These are phyloP conservation scores for Acholoe squamosa DNA, from an alignment of 2,888 invertebrate species.

Conservation along the genomic window DNA sequence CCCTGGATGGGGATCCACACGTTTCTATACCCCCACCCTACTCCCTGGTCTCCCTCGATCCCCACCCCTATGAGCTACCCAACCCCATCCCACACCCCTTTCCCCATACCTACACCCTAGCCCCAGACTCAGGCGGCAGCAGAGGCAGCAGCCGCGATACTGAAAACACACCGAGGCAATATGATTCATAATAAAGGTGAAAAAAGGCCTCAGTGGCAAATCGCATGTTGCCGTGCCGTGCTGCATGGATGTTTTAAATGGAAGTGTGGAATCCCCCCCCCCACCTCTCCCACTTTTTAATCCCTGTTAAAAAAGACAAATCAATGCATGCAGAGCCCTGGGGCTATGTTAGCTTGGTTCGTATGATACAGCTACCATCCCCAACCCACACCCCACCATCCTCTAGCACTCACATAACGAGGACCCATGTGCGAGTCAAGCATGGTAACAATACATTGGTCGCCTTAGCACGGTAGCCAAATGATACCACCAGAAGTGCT, in stretches of 20 bases:
- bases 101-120: not conserved
- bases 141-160: not conserved
- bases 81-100: not conserved
- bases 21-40: not conserved
- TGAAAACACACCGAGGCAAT: not conserved
- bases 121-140: not conserved
- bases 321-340: conserved; percentile 1
- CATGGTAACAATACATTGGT: not conserved
- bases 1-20: not conserved
- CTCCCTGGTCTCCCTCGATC: conserved; percentile 8
- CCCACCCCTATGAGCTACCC: not conserved
- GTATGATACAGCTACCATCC: not conserved
- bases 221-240: not conserved
- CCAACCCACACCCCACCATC: too few relatives aligned
- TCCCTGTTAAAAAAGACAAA: not conserved
- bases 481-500: not conserved
- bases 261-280: not conserved
- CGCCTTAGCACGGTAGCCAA: not conserved
- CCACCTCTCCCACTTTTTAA: not conserved
- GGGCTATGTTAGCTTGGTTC: not conserved
- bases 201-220: not conserved
- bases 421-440: conserved; percentile 18
- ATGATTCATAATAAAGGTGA: conserved; percentile 14
- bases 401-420: not conserved
- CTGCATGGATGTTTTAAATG: not conserved